Evolutionary conservation across 1,140 invertebrate species (phyloP).

Genomic region (Zaprionus lachaisei): DNA sequence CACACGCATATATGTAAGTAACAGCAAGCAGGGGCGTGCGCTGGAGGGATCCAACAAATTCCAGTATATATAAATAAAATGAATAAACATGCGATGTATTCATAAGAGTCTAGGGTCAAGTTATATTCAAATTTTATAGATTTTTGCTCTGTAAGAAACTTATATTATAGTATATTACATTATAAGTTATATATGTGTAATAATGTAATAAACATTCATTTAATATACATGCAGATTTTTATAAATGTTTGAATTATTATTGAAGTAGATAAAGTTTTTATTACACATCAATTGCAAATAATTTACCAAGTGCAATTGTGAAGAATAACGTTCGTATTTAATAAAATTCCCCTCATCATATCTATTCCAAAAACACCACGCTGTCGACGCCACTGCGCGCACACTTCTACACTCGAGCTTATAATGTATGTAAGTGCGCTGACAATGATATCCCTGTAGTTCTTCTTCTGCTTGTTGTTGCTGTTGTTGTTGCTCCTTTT

Average conservation of each 20-base stretch:
- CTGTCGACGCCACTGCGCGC: not conserved
- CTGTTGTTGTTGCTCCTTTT: conserved; percentile 42
- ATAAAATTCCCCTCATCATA: not conserved
- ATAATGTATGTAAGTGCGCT: conserved; percentile 27
- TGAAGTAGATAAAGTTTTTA: too few species aligned
- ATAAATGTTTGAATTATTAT: too few species aligned
- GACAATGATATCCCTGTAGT: conserved; percentile 44
- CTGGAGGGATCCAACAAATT: too few species aligned
- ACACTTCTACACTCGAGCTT: conserved; percentile 4
- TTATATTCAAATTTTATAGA: too few species aligned
- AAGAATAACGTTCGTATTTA: not conserved
- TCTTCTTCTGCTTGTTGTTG: conserved; percentile 24
- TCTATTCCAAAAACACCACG: not conserved
- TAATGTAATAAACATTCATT: too few species aligned
- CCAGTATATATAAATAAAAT: not conserved
- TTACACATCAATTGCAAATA: too few species aligned
- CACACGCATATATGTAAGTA: conserved; percentile 5
- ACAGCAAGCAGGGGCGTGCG: not conserved
- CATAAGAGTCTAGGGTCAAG: too few species aligned
- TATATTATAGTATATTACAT: too few species aligned
- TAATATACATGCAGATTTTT: too few species aligned
- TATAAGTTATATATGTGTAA: too few species aligned
- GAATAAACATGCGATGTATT: not conserved
- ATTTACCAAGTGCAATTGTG: not conserved
- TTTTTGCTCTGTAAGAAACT: too few species aligned